Conservation (phyloP, 2,888 invertebrate species). For the Cryptocephalus moraei region DNA sequence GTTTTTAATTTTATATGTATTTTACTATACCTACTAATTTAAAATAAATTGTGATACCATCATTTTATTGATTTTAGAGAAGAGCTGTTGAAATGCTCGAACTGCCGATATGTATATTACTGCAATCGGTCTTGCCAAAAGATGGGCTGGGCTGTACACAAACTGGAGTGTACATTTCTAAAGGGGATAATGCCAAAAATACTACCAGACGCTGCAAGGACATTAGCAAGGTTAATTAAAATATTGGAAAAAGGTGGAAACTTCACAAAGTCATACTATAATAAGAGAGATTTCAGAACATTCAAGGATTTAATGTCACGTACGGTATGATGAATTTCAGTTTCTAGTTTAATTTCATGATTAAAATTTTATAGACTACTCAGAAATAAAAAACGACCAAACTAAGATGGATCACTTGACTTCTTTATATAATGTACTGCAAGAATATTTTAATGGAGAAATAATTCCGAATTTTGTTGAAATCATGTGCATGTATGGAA, state of each 20-base stretch:
- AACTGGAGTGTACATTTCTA: conserved; percentile 70
- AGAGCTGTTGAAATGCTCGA: conserved; percentile 69
- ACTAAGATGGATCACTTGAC: conserved; percentile 71
- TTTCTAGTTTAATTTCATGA: no score
- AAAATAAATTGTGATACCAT: no score
- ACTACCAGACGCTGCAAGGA: conserved; percentile 72
- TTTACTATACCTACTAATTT: neutral
- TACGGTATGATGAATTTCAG: conserved; percentile 39
- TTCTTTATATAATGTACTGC: conserved; percentile 59
- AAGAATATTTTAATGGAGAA: conserved; percentile 58
- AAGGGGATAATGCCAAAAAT: conserved; percentile 60
- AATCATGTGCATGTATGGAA: conserved; percentile 76
- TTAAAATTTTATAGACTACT: conserved; percentile 54
- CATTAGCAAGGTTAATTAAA: conserved; percentile 66
- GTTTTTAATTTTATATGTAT: conserved; percentile 17
- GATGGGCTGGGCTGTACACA: conserved; percentile 73
- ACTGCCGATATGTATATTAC: conserved; percentile 74
- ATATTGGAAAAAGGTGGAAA: conserved; percentile 59
- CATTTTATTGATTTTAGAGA: conserved; percentile 40
- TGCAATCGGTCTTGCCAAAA: conserved; percentile 74
- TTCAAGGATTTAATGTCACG: conserved; percentile 88
- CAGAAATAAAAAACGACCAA: conserved; percentile 65
- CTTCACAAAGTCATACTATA: conserved; percentile 56
- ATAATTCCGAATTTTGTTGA: conserved; percentile 66
- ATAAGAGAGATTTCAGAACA: conserved; percentile 57